Percentiles rank a stretch among this genome's conserved stretches.
These are phyloP conservation scores for silkworm (Bombyx mori) DNA, from an alignment of 1,140 invertebrate species.

Conservation along the genomic window DNA sequence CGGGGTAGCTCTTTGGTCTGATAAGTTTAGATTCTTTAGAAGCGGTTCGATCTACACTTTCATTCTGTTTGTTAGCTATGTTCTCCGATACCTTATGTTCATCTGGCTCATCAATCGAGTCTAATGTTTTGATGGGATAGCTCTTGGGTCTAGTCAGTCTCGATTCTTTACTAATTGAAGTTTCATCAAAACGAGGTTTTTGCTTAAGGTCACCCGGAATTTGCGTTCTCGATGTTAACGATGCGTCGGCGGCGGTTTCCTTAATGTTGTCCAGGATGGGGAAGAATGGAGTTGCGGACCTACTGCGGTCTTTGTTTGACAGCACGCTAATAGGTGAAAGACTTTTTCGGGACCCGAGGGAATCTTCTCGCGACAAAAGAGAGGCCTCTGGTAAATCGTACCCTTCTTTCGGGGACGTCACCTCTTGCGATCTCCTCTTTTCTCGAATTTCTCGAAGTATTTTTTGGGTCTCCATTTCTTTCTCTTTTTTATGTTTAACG, in stretches of 20 bases:
- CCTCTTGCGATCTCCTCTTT: conserved; percentile 67
- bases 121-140: conserved; percentile 58
- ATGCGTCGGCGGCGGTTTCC: conserved; percentile 34
- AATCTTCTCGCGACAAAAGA: conserved; percentile 33
- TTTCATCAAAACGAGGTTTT: conserved; percentile 19
- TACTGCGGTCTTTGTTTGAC: conserved; percentile 51
- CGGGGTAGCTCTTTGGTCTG: conserved; percentile 74
- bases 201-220: conserved; percentile 13
- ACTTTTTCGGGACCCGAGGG: conserved; percentile 36
- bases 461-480: conserved; percentile 76
- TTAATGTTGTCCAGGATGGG: conserved; percentile 67
- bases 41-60: conserved; percentile 36
- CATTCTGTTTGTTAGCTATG: conserved; percentile 28
- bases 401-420: conserved; percentile 27
- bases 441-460: conserved; percentile 76
- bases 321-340: conserved; percentile 51
- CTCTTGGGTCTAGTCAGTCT: conserved; percentile 60
- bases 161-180: conserved; percentile 29
- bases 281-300: conserved; percentile 65
- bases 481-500: conserved; percentile 78
- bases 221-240: conserved; percentile 6
- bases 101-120: conserved; percentile 38
- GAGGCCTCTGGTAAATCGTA: conserved; percentile 25
- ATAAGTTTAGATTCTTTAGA: conserved; percentile 73
- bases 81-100: conserved; percentile 23